Base-by-base conservation (phyloP, 1,140 invertebrate genomes). In the Pemphigus obesinymphae region DNA sequence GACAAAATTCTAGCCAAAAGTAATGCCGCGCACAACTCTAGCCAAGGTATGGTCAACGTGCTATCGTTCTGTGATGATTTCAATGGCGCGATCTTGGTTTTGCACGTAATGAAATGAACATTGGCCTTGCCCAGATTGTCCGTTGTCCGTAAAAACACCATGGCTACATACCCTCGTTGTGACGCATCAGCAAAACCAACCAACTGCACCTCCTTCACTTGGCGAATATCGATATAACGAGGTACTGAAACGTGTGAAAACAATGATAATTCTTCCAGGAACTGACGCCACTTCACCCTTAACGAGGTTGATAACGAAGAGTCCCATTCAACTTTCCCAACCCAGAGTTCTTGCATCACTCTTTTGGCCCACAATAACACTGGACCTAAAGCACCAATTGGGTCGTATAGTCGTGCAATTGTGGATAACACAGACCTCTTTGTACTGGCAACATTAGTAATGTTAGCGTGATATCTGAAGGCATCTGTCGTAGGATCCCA, bases 161-260 rank as follows among this genome's bases (percentile, higher is more conserved):
- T 20, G 1, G 70, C 53, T n/a, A n/a, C n/a, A 63, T 82, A 82
- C n/a, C 50, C 82, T 1, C 23, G 37, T 72, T 45, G 70, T 29
- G 43, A 83, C n/a, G 43, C 66, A 55, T 55, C 82, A 5, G 13
- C 68, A 20, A 72, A 61, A n/a, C 73, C 82, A n/a, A 31, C 23
- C 45, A 53, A 48, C 23, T 82, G 78, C 11, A 26, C 10, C 11
- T 72, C 23, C 23, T 13, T 31, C 1, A 29, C 23, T 72, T 29
- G 40, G 15, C 68, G 40, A 23, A 72, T 45, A 45, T n/a, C n/a
- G n/a, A n/a, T n/a, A n/a, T n/a, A n/a, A n/a, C n/a, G n/a, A n/a
- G n/a, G n/a, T n/a, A n/a, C 37, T 8, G 40, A 45, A 1, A 45
- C 17, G 3, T 26, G 23, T 13, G n/a, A 45, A 7, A 70, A 10